Conservation (phyloP, 2,113 vertebrate genomes). For the Alaudala cheleensis region DNA sequence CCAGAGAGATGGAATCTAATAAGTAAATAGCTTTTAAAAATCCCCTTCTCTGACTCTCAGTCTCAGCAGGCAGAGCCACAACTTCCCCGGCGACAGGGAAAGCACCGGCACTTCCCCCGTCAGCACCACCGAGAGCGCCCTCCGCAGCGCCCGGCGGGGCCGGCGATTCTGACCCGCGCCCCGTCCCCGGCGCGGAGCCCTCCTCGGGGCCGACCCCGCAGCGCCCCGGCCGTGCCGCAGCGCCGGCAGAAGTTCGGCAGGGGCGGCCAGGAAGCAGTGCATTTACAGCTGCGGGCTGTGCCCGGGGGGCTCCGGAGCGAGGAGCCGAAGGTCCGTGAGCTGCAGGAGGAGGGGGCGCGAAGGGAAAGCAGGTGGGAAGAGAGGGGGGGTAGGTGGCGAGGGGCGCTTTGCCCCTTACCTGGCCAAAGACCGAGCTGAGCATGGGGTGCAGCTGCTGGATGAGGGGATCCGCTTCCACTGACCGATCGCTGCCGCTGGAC, state of each 20-base stretch:
- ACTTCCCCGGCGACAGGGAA: background rate
- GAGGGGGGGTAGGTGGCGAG: background rate
- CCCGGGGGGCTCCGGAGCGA: background rate
- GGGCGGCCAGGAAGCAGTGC: conserved; percentile 30
- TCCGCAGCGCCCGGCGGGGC: background rate
- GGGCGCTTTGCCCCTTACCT: conserved; percentile 83
- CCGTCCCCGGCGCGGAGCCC: background rate
- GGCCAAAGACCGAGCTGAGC: conserved; percentile 93
- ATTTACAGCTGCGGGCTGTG: background rate
- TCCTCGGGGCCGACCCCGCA: background rate
- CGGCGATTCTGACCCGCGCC: background rate
- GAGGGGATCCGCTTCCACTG: conserved; percentile 79
- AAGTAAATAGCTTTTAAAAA: background rate
- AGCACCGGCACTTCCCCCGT: background rate
- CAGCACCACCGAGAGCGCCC: conserved; percentile 12
- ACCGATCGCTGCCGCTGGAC: conserved; percentile 62
- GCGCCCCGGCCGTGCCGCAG: background rate
- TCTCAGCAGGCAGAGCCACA: background rate
- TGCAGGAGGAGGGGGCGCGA: background rate
- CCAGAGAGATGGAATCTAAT: conserved; percentile 46
- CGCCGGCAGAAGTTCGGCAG: background rate
- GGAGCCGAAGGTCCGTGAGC: background rate
- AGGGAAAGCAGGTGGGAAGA: background rate
- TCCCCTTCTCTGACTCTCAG: background rate
- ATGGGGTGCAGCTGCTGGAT: conserved; percentile 84